Conservation (phyloP, 2,113 vertebrate genomes). For the Mionectes macconnelli region DNA sequence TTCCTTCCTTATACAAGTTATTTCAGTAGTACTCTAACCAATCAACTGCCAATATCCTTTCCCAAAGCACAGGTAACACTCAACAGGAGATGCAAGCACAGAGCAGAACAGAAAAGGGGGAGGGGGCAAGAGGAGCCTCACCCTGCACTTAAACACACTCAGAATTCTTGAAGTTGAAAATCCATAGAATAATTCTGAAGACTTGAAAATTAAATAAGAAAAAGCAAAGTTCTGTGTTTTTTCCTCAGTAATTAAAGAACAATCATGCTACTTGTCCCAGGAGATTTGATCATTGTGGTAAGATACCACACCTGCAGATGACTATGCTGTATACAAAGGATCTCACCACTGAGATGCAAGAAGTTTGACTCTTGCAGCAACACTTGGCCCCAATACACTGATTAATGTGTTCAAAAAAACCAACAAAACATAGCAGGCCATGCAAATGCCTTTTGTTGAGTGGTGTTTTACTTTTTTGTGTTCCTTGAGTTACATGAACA, state of each 20-base stretch:
- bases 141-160: background rate
- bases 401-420: background rate
- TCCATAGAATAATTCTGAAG: background rate
- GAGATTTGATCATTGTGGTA: background rate
- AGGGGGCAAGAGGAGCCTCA: background rate
- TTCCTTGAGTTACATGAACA: background rate
- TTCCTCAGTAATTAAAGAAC: background rate
- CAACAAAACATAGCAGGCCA: background rate
- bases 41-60: background rate
- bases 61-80: background rate
- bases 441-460: background rate
- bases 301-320: background rate
- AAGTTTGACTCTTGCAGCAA: background rate
- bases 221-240: background rate
- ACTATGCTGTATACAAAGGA: background rate
- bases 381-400: background rate
- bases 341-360: background rate
- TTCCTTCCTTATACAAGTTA: background rate
- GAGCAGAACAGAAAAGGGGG: background rate
- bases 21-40: accelerated
- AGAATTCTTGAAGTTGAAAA: background rate
- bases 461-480: background rate
- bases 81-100: background rate
- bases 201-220: background rate
- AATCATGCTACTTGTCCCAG: background rate